Evolutionary conservation across 2,888 invertebrate genomes (phyloP).

Genomic region (Cantharis lateralis): DNA sequence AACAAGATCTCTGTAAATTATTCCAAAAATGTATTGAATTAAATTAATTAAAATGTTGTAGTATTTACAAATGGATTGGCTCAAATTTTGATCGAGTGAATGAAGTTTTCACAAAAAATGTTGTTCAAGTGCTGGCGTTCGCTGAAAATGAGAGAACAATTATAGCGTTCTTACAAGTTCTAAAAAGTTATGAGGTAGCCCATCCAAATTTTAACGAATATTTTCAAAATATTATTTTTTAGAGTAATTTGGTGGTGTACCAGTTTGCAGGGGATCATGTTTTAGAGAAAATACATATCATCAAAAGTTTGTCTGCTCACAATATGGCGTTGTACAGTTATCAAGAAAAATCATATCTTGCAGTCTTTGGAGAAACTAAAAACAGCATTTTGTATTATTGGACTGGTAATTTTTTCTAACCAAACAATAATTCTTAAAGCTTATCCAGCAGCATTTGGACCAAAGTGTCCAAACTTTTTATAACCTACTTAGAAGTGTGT

Average conservation of each 20-base stretch:
- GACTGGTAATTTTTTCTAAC: slow-evolving; percentile 38
- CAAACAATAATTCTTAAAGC: too few species aligned
- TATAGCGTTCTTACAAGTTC: slow-evolving; percentile 34
- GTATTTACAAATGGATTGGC: slow-evolving; percentile 46
- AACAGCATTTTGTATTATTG: slow-evolving; percentile 37
- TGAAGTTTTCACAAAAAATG: slow-evolving; percentile 31
- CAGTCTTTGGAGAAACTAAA: slow-evolving; percentile 34
- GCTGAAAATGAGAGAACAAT: slow-evolving; percentile 38
- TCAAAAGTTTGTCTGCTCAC: slow-evolving; percentile 40
- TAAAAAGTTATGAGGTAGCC: neutral
- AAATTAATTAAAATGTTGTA: slow-evolving; percentile 33
- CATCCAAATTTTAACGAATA: neutral
- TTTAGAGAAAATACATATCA: slow-evolving; percentile 18
- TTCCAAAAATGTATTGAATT: neutral
- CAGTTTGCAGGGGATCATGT: slow-evolving; percentile 36
- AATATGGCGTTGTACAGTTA: slow-evolving; percentile 32
- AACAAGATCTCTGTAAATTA: slow-evolving; percentile 40
- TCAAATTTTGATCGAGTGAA: slow-evolving; percentile 46
- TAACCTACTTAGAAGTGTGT: too few species aligned
- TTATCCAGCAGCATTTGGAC: too few species aligned
- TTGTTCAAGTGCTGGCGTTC: slow-evolving; percentile 37
- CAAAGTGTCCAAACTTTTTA: too few species aligned
- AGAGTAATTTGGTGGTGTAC: slow-evolving; percentile 39
- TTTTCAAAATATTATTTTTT: slow-evolving; percentile 21
- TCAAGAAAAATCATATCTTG: slow-evolving; percentile 34